These are phyloP conservation scores for Zaprionus taronus DNA, from an alignment of 1,140 invertebrate genomes.

Conservation along the genomic window DNA sequence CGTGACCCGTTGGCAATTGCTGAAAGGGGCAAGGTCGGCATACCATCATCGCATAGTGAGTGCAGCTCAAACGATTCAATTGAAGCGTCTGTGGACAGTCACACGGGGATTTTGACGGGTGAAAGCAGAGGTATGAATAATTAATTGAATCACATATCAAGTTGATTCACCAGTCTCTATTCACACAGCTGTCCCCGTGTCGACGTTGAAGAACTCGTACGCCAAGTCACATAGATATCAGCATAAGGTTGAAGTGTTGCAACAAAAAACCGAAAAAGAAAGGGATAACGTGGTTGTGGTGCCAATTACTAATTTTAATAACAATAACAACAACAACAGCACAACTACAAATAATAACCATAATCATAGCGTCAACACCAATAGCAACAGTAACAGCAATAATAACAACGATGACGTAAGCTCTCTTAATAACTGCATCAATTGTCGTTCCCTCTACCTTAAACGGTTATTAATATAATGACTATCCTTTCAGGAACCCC, in stretches of 20 bases:
- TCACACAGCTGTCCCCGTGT: conserved; percentile 35
- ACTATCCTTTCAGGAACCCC: conserved; percentile 79
- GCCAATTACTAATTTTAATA: conserved; percentile 48
- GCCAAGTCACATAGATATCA: conserved; percentile 61
- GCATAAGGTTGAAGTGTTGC: conserved; percentile 59
- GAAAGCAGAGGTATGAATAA: conserved; percentile 76
- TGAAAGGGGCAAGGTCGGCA: conserved; percentile 83
- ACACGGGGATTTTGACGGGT: conserved; percentile 78
- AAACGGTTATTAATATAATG: background rate
- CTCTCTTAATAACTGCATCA: background rate
- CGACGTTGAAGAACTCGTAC: conserved; percentile 58
- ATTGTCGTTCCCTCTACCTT: background rate
- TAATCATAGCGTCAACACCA: conserved; percentile 36
- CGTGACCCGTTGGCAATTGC: conserved; percentile 81
- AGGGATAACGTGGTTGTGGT: conserved; percentile 63
- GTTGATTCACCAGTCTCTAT: background rate
- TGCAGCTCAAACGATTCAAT: conserved; percentile 84
- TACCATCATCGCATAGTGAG: conserved; percentile 83
- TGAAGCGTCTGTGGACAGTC: conserved; percentile 81
- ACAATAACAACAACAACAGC: conserved; percentile 62
- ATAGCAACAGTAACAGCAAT: conserved; percentile 52
- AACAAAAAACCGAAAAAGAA: conserved; percentile 59
- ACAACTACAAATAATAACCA: conserved; percentile 35
- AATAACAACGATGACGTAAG: conserved; percentile 84
- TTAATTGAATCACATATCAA: conserved; percentile 13